Conservation (phyloP, 2,888 invertebrate genomes). For the Hydrotaea diabolus region DNA sequence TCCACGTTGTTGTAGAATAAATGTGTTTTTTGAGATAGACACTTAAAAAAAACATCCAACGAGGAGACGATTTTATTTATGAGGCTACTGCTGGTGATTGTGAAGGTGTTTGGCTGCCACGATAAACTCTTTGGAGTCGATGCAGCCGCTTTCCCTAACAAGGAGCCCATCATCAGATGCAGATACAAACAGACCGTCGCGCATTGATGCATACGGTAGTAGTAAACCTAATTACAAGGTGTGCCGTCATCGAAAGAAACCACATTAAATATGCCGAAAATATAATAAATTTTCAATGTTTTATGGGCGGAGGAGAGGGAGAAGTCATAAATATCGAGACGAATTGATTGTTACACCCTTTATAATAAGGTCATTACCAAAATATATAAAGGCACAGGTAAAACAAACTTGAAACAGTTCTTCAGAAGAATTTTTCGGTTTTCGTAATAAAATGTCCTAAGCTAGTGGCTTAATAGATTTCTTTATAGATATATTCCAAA, state of each 20-base stretch:
- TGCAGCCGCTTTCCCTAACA: slow-evolving; percentile 42
- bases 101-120: slow-evolving; percentile 22
- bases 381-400: too few relatives aligned
- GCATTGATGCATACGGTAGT: slow-evolving; percentile 68
- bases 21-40: slow-evolving; percentile 54
- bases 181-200: slow-evolving; percentile 43
- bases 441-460: too few relatives aligned
- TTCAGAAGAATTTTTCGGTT: too few relatives aligned
- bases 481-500: too few relatives aligned
- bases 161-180: slow-evolving; percentile 54
- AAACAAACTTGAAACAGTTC: too few relatives aligned
- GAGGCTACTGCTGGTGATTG: slow-evolving; percentile 56
- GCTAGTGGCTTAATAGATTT: too few relatives aligned
- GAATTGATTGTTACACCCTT: not conserved
- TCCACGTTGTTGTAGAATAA: slow-evolving; percentile 29
- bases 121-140: slow-evolving; percentile 31
- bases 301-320: not conserved
- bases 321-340: not conserved
- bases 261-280: slow-evolving; percentile 39
- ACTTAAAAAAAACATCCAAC: slow-evolving; percentile 41
- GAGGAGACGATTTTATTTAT: slow-evolving; percentile 65
- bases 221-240: slow-evolving; percentile 77
- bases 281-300: slow-evolving; percentile 12
- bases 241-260: slow-evolving; percentile 59
- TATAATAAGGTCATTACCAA: not conserved